Percentiles rank a stretch among this genome's conserved stretches.
Evolutionary conservation across 2,888 invertebrate genomes (phyloP).

Genomic region (Germaria angustata): DNA sequence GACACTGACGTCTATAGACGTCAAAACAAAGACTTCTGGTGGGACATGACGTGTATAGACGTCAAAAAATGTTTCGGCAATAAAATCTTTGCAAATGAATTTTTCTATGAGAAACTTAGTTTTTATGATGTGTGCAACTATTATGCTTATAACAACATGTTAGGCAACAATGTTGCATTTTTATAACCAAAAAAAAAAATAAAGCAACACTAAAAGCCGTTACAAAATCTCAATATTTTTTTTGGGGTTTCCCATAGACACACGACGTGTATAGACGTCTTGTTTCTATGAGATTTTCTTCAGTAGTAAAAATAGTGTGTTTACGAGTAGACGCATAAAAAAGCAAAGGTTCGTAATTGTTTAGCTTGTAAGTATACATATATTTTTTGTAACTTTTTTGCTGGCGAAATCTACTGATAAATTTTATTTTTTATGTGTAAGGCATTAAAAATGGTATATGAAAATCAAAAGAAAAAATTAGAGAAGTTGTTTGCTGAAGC

Average conservation of each 20-base stretch:
- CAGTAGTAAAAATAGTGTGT: background rate
- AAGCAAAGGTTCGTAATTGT: conserved; percentile 3
- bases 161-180: no score
- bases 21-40: conserved; percentile 5
- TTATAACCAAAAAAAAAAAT: background rate
- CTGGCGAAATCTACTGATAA: background rate
- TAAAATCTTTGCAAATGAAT: background rate
- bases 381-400: no score
- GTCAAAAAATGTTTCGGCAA: background rate
- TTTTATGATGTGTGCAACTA: background rate
- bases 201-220: no score
- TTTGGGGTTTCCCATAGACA: background rate
- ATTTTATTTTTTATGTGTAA: background rate
- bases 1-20: conserved; percentile 9
- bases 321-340: conserved; percentile 13
- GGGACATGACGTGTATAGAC: conserved; percentile 4
- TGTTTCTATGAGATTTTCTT: background rate
- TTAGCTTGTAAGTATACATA: no score
- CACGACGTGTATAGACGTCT: background rate
- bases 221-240: no score
- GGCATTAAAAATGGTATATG: background rate
- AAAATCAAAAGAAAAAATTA: conserved; percentile 11
- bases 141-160: conserved; percentile 4
- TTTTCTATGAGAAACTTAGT: background rate
- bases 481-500: conserved; percentile 19